A percentile compares a stretch with the other conserved stretches of the same genome.
These are phyloP conservation scores for Isurus oxyrinchus DNA, from an alignment of 2,113 vertebrate species.

Conservation along the genomic window DNA sequence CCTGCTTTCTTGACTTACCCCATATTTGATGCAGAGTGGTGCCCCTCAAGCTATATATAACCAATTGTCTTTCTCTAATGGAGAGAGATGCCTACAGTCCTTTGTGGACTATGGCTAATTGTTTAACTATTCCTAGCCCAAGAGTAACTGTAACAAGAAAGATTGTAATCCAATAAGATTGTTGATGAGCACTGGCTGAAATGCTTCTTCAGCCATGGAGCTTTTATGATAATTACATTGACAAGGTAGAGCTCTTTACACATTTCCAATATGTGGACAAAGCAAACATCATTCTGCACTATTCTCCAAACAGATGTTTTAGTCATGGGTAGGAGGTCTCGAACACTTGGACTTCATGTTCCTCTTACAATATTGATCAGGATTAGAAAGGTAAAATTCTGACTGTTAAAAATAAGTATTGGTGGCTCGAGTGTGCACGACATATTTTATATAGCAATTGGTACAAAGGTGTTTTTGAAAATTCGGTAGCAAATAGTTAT, in stretches of 20 bases:
- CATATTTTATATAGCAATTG: not conserved
- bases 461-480: not conserved
- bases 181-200: not conserved
- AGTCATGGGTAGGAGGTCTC: not conserved
- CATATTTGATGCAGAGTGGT: too few species aligned
- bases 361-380: not conserved
- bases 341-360: not conserved
- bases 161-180: not conserved
- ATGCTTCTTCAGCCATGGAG: not conserved
- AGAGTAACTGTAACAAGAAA: not conserved
- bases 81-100: too few species aligned
- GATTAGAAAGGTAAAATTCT: not conserved
- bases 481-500: not conserved
- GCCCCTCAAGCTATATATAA: too few species aligned
- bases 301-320: not conserved
- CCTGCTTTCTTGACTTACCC: too few species aligned
- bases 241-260: not conserved
- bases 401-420: not conserved
- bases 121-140: not conserved
- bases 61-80: too few species aligned
- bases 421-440: too few species aligned
- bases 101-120: too few species aligned
- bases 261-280: not conserved
- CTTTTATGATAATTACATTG: not conserved
- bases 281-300: not conserved